Evolutionary conservation across 2,113 vertebrate genomes (phyloP).

Genomic region (Synodontis membranacea): DNA sequence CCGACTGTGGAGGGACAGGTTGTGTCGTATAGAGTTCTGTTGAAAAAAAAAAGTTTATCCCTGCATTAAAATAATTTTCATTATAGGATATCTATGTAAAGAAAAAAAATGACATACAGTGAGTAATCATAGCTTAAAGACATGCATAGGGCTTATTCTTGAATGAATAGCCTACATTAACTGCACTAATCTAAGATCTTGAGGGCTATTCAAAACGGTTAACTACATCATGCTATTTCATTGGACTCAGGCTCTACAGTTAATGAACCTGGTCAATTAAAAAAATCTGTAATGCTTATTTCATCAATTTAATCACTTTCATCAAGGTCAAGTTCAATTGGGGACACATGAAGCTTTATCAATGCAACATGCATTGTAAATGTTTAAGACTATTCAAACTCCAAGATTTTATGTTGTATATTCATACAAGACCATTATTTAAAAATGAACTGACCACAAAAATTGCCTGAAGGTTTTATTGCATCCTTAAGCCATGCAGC

Average conservation of each 20-base stretch:
- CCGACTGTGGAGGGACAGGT: conserved; percentile 94
- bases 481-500: conserved; percentile 1
- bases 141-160: not conserved
- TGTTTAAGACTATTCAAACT: not conserved
- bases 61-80: not conserved
- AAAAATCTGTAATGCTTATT: not conserved
- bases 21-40: conserved; percentile 98
- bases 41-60: conserved; percentile 43
- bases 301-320: not conserved
- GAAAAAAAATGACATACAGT: not conserved
- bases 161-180: not conserved
- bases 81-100: not conserved
- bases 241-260: not conserved
- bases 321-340: not conserved
- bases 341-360: not conserved
- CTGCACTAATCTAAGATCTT: not conserved
- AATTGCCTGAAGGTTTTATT: not conserved
- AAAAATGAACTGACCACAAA: not conserved
- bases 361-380: not conserved
- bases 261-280: not conserved
- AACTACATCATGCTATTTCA: not conserved
- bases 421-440: not conserved
- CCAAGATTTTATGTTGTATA: not conserved
- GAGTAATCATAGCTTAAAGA: not conserved
- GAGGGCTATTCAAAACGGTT: not conserved